Conservation (phyloP, 2,797 vertebrate species). For the Podarcis lilfordi region DNA sequence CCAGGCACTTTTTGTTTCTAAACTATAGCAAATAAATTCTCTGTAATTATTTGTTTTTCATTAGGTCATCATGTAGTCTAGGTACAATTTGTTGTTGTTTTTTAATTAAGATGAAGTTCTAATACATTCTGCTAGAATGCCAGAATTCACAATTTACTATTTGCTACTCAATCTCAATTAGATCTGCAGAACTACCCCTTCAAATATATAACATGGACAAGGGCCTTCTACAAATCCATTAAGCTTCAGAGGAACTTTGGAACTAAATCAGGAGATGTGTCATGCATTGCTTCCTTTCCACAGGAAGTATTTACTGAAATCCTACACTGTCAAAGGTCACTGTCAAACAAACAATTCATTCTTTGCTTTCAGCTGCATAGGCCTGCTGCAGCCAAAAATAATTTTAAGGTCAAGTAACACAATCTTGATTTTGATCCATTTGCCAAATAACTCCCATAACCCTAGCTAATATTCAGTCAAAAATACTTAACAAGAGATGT, state of each 20-base stretch:
- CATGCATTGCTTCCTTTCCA: constrained; percentile 45
- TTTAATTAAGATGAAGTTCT: not conserved
- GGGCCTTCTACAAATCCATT: constrained; percentile 23
- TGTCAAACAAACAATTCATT: constrained; percentile 59
- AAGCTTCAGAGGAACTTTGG: constrained; percentile 48
- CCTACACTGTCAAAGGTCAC: constrained; percentile 50
- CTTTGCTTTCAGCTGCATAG: constrained; percentile 31
- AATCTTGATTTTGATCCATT: constrained; percentile 64
- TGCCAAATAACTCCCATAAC: constrained; percentile 61
- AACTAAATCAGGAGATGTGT: constrained; percentile 25
- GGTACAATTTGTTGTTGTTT: not conserved
- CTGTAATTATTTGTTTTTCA: not conserved
- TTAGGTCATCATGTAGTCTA: not conserved
- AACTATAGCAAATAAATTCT: not conserved
- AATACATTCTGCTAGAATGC: not conserved
- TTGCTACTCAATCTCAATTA: not conserved
- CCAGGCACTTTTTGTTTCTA: not conserved
- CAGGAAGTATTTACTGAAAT: constrained; percentile 60
- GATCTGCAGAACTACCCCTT: not conserved
- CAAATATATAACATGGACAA: constrained; percentile 5
- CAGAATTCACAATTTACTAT: not conserved
- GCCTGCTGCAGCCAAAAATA: constrained; percentile 56
- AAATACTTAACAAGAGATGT: constrained; percentile 31
- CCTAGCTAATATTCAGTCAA: constrained; percentile 45
- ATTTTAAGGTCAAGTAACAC: constrained; percentile 53